Conservation (phyloP, 2,888 invertebrate species). For the Drosophila borborema region DNA sequence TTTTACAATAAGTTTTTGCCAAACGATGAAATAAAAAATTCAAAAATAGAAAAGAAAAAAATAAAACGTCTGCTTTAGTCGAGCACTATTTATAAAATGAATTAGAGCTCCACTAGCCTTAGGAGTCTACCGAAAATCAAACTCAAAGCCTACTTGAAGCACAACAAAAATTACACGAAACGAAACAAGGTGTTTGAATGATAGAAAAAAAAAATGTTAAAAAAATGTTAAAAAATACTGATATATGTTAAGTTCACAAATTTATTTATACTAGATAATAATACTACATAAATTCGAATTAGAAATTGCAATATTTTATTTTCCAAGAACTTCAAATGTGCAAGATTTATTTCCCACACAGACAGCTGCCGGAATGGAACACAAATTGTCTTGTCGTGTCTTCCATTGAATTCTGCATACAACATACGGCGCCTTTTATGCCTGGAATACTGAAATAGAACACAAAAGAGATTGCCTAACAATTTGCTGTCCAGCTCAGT, state of each 20-base stretch:
- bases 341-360: background rate
- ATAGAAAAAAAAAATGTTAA: background rate
- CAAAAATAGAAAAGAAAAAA: slow-evolving; percentile 16
- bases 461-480: slow-evolving; percentile 6
- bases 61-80: slow-evolving; percentile 21
- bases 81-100: slow-evolving; percentile 25
- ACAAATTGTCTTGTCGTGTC: background rate
- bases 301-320: too few relatives aligned
- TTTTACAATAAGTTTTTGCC: slow-evolving; percentile 29
- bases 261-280: too few relatives aligned
- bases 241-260: too few relatives aligned
- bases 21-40: slow-evolving; percentile 26
- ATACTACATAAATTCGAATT: background rate
- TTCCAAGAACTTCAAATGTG: background rate
- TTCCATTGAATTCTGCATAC: background rate
- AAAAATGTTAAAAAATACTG: too few relatives aligned
- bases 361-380: background rate
- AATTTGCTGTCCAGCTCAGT: background rate
- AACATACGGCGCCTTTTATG: background rate
- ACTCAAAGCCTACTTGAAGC: background rate
- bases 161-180: background rate
- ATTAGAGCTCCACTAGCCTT: background rate
- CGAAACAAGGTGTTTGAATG: background rate
- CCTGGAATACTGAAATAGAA: slow-evolving; percentile 13
- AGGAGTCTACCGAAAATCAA: background rate